A percentile compares a stretch with the other conserved stretches of the same genome.
Conservation (phyloP, 1,140 invertebrate genomes). For the Achatina immaculata region DNA sequence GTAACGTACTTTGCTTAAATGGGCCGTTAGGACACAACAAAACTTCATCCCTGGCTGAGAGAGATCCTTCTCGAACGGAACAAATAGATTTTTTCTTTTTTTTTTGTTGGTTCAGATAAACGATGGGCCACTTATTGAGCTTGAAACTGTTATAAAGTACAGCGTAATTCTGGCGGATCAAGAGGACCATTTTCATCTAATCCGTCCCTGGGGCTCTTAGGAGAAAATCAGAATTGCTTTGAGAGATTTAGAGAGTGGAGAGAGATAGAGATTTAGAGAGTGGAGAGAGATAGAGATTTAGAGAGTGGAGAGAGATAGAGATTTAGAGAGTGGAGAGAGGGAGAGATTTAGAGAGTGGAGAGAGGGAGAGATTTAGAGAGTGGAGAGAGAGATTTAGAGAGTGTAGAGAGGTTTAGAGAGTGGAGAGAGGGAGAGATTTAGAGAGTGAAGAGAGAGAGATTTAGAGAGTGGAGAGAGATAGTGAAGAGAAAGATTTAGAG, state of each 20-base stretch:
- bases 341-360: neutral
- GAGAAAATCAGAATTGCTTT: neutral
- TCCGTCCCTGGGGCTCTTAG: neutral
- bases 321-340: neutral
- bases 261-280: neutral
- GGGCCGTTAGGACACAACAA: too few species aligned
- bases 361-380: neutral
- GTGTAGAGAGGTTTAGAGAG: neutral
- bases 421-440: neutral
- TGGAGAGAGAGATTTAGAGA: neutral
- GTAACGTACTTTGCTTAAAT: too few species aligned
- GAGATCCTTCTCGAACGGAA: too few species aligned
- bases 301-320: neutral
- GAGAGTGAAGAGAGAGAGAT: neutral
- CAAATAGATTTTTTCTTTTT: too few species aligned
- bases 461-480: neutral
- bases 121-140: too few species aligned
- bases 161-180: neutral
- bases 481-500: neutral
- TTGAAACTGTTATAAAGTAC: neutral
- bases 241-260: neutral
- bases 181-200: neutral
- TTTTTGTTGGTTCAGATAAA: too few species aligned
- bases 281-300: neutral
- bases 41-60: too few species aligned